phyloP scores from a whole-genome alignment of 1,140 invertebrate genomes.

The Saccostrea glomerata region DNA sequence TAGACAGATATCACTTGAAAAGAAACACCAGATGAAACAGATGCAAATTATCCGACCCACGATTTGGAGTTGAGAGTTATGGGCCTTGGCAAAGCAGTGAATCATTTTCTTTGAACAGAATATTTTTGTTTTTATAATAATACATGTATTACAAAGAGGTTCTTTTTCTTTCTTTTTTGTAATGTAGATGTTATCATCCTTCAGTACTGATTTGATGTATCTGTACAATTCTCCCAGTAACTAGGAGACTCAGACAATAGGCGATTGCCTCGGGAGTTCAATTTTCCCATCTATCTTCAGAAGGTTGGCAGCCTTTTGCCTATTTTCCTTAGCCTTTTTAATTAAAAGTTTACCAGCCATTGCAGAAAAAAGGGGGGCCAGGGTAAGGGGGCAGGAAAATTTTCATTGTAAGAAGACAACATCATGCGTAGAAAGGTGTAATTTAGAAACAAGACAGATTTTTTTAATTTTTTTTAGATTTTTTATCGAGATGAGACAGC shows the following conservation, averaged over 20 bases:
- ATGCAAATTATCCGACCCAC: background rate
- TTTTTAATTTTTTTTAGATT: background rate
- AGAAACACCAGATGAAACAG: conserved; percentile 7
- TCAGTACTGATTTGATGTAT: background rate
- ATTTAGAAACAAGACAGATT: background rate
- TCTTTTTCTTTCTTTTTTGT: background rate
- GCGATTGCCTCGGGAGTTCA: conserved; percentile 15
- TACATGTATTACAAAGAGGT: background rate
- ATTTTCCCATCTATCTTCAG: conserved; percentile 6
- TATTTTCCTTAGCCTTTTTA: conserved; percentile 16
- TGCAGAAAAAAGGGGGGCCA: background rate
- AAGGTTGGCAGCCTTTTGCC: conserved; percentile 1
- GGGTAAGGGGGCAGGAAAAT: background rate
- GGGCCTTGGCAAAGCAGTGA: background rate
- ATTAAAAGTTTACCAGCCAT: conserved; percentile 25
- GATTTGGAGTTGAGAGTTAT: background rate
- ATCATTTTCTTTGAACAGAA: background rate
- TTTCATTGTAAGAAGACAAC: background rate
- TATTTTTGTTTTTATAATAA: background rate
- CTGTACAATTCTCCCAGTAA: background rate
- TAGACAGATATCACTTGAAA: conserved; percentile 7
- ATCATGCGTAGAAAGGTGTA: background rate
- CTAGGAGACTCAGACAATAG: background rate
- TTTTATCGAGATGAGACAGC: background rate
- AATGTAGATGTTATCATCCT: background rate